phyloP scores from a whole-genome alignment of 2,113 vertebrate genomes.

The Chlorodrepanis virens region DNA sequence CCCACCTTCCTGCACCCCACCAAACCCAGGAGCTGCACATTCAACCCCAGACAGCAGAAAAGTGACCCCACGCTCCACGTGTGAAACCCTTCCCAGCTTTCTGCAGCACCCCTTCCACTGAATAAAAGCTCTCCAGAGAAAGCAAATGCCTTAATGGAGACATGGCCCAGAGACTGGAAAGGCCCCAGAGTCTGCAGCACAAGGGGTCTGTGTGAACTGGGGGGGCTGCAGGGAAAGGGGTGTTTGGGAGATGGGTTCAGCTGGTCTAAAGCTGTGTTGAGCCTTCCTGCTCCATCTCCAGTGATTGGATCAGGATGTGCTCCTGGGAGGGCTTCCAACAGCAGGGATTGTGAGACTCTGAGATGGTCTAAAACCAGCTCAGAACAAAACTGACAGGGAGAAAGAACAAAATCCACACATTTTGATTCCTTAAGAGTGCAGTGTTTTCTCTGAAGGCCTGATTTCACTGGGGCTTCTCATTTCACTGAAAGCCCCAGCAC shows the following conservation, averaged over 20 bases:
- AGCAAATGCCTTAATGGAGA: background rate
- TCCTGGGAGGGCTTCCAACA: background rate
- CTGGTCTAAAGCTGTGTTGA: background rate
- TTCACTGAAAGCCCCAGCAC: background rate
- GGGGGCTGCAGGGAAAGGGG: background rate
- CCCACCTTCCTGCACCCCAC: too few species aligned
- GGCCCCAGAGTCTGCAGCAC: background rate
- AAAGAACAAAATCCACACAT: background rate
- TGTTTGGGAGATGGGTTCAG: background rate
- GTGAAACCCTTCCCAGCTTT: background rate
- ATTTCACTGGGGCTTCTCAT: background rate
- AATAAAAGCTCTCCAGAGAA: background rate
- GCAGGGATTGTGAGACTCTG: background rate
- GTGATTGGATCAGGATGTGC: background rate
- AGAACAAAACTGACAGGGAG: background rate
- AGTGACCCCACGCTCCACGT: rapidly evolving
- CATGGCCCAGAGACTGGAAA: background rate
- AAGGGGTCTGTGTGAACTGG: rapidly evolving
- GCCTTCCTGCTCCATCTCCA: background rate
- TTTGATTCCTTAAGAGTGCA: background rate
- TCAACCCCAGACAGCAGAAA: background rate
- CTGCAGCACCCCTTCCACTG: background rate
- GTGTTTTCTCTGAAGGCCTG: background rate
- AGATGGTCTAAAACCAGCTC: background rate
- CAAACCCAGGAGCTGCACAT: rapidly evolving